Evolutionary conservation across 2,888 invertebrate genomes (phyloP).

Genomic region (Lordiphosa fenestrarum): DNA sequence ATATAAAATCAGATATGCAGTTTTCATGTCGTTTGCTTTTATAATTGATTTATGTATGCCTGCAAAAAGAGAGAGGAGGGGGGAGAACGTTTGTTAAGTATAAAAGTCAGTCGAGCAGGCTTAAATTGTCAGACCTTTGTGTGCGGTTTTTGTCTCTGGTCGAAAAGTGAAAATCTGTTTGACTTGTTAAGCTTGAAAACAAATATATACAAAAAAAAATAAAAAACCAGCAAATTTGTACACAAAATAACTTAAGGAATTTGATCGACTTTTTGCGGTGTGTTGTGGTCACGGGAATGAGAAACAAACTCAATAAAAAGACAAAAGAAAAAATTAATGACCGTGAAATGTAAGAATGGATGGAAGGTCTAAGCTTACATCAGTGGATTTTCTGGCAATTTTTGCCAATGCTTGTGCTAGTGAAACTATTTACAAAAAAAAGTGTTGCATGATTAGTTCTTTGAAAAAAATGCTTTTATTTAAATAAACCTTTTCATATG

Average conservation of each 20-base stretch:
- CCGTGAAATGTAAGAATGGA: too few species aligned
- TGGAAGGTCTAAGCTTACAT: too few species aligned
- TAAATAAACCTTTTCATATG: too few species aligned
- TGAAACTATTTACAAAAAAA: too few species aligned
- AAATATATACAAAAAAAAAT: not conserved
- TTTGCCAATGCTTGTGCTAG: too few species aligned
- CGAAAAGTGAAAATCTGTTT: constrained; percentile 20
- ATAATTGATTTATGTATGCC: constrained; percentile 45
- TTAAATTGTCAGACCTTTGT: constrained; percentile 40
- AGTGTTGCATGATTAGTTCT: too few species aligned
- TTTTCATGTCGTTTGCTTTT: constrained; percentile 31
- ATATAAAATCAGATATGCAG: constrained; percentile 57
- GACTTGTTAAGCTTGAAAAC: constrained; percentile 23
- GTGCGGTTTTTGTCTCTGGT: constrained; percentile 26
- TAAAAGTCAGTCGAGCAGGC: constrained; percentile 27
- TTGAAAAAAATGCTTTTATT: too few species aligned
- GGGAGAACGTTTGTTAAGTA: constrained; percentile 27
- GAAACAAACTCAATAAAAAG: too few species aligned
- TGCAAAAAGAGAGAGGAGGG: constrained; percentile 35
- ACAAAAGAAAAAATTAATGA: too few species aligned
- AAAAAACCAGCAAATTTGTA: constrained; percentile 1
- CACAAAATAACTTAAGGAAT: constrained; percentile 7
- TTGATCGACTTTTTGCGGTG: constrained; percentile 1
- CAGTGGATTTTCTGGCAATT: too few species aligned
- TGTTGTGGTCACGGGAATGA: too few species aligned